Conservation (phyloP, 2,888 invertebrate species). For the Xylocampa areola region DNA sequence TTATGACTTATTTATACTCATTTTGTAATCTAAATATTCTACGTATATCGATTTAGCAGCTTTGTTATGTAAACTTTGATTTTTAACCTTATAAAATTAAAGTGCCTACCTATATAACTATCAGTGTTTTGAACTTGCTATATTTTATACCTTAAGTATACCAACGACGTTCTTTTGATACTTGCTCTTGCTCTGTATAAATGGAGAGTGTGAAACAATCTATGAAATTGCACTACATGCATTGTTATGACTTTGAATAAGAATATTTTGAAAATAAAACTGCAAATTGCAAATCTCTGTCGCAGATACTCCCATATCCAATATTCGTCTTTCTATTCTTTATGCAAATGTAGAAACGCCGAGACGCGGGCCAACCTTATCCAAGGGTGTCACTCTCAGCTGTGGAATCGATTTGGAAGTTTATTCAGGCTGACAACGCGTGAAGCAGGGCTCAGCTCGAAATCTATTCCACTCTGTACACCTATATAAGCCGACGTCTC, state of each 20-base stretch:
- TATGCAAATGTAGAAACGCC: conserved; percentile 84
- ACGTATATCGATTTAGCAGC: neutral
- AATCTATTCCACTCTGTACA: conserved; percentile 78
- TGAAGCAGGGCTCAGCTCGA: conserved; percentile 77
- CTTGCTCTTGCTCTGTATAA: conserved; percentile 10
- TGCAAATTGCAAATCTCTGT: conserved; percentile 53
- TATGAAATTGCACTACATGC: conserved; percentile 38
- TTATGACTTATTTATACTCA: conserved; percentile 51
- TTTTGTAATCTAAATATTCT: conserved; percentile 17
- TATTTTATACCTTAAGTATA: no score
- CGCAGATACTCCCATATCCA: conserved; percentile 65
- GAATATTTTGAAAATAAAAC: conserved; percentile 47
- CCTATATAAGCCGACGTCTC: conserved; percentile 64
- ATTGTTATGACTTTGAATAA: conserved; percentile 41
- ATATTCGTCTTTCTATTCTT: conserved; percentile 79
- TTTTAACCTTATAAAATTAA: no score
- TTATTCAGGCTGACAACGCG: conserved; percentile 88
- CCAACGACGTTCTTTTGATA: no score
- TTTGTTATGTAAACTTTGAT: neutral
- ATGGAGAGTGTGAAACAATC: conserved; percentile 29
- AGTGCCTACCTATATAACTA: no score
- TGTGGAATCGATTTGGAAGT: conserved; percentile 88
- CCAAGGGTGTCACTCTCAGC: conserved; percentile 87
- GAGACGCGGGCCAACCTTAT: conserved; percentile 75
- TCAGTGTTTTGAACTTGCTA: no score